phyloP scores from a whole-genome alignment of 92 coral and sea anemone genomes.

The Zoanthus sociatus region DNA sequence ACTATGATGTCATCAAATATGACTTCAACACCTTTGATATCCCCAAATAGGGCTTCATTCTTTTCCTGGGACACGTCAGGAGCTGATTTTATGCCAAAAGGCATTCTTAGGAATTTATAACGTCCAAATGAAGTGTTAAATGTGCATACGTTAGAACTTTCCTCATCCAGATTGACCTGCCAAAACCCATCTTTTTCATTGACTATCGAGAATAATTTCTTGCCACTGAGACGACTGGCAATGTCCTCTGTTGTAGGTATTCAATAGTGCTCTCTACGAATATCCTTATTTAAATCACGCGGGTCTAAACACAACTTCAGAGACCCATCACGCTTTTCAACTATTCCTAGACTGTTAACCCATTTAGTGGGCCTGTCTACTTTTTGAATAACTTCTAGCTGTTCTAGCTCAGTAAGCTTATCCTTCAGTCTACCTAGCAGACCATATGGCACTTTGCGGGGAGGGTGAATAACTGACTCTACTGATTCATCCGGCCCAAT shows the following conservation, averaged over 20 bases:
- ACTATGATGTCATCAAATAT: slow-evolving; percentile 53
- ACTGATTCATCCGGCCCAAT: slow-evolving; percentile 43
- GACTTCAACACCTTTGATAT: slow-evolving; percentile 51
- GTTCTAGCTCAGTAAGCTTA: slow-evolving; percentile 49
- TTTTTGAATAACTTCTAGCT: slow-evolving; percentile 38
- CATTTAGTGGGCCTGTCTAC: slow-evolving; percentile 55
- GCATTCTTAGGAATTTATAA: slow-evolving; percentile 52
- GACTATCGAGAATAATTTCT: slow-evolving; percentile 53
- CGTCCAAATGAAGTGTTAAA: slow-evolving; percentile 59
- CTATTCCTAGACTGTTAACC: background rate
- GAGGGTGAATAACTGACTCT: slow-evolving; percentile 44
- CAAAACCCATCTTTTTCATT: slow-evolving; percentile 56
- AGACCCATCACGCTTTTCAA: slow-evolving; percentile 48
- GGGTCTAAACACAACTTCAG: slow-evolving; percentile 59
- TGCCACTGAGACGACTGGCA: slow-evolving; percentile 56
- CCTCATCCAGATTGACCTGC: slow-evolving; percentile 54
- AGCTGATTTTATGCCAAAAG: slow-evolving; percentile 48
- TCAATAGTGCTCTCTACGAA: slow-evolving; percentile 48
- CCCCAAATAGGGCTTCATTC: slow-evolving; percentile 46
- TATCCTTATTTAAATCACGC: background rate
- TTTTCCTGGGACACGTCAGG: slow-evolving; percentile 55
- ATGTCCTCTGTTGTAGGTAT: slow-evolving; percentile 57
- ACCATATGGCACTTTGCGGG: slow-evolving; percentile 44
- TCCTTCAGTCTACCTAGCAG: slow-evolving; percentile 16
- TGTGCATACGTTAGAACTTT: slow-evolving; percentile 45